phyloP scores from a whole-genome alignment of 2,888 invertebrate genomes.

The Drosophila ochracea region DNA sequence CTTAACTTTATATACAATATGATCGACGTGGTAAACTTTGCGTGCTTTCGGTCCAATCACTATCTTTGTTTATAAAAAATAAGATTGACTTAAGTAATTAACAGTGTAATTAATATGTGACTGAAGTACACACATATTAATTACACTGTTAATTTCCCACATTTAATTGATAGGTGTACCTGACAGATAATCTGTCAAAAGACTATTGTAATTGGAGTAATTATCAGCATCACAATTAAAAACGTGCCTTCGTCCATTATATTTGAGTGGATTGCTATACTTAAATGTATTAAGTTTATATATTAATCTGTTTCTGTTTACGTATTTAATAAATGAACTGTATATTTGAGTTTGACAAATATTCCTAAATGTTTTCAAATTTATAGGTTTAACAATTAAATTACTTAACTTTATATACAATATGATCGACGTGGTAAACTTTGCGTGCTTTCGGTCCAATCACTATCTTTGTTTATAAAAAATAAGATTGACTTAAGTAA shows the following conservation, averaged over 20 bases:
- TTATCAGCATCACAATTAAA: slow-evolving; percentile 7
- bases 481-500: neutral
- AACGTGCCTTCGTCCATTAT: neutral
- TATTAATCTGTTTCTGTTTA: neutral
- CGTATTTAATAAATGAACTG: neutral
- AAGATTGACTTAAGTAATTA: neutral
- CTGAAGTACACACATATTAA: neutral
- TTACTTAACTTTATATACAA: too few relatives aligned
- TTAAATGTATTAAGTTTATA: neutral
- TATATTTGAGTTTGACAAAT: neutral
- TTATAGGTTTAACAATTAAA: too few relatives aligned
- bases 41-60: neutral
- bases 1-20: neutral
- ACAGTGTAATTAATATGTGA: too few relatives aligned
- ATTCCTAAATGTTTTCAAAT: neutral
- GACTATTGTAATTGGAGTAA: slow-evolving; percentile 17
- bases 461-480: neutral
- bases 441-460: too few relatives aligned
- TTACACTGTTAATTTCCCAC: neutral
- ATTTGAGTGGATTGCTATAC: neutral
- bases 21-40: too few relatives aligned
- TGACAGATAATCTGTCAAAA: slow-evolving; percentile 1
- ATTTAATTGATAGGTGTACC: neutral
- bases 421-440: too few relatives aligned
- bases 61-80: neutral